These are phyloP conservation scores for Ectobius pallidus DNA, from an alignment of 2,888 invertebrate species.

Conservation along the genomic window DNA sequence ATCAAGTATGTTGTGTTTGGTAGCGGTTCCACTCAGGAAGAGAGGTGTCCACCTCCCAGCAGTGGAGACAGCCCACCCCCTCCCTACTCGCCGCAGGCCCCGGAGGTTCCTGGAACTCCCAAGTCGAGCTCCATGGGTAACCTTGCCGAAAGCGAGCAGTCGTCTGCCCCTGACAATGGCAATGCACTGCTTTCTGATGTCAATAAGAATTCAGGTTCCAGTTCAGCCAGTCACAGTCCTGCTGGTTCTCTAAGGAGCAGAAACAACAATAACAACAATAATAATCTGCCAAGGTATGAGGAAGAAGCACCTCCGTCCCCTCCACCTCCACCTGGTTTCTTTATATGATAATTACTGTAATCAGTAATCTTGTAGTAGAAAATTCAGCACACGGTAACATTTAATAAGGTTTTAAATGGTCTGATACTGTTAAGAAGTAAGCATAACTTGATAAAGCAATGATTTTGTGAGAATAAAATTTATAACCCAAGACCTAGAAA, in stretches of 20 bases:
- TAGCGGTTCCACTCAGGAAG: constrained; percentile 46
- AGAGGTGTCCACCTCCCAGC: constrained; percentile 44
- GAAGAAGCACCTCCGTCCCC: constrained; percentile 33
- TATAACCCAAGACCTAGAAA: too few relatives aligned
- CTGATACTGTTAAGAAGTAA: too few relatives aligned
- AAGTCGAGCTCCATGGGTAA: constrained; percentile 39
- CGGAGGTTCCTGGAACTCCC: constrained; percentile 32
- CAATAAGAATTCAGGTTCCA: constrained; percentile 40
- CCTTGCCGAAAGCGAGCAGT: constrained; percentile 31
- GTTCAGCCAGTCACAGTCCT: constrained; percentile 40
- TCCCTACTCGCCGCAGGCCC: constrained; percentile 53
- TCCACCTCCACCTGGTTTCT: constrained; percentile 43
- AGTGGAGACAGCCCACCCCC: constrained; percentile 56
- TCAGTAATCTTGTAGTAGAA: too few relatives aligned
- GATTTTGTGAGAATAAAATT: too few relatives aligned
- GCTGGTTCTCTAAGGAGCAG: constrained; percentile 37
- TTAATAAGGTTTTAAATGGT: too few relatives aligned
- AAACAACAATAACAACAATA: constrained; percentile 46
- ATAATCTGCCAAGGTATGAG: constrained; percentile 45
- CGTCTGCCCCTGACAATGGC: constrained; percentile 33
- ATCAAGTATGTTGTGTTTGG: constrained; percentile 31
- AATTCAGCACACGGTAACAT: too few relatives aligned
- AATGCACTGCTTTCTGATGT: constrained; percentile 34
- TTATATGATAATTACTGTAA: constrained; percentile 38
- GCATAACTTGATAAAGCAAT: too few relatives aligned